Evolutionary conservation across 2,797 vertebrate species (phyloP).

Genomic region (Champsocephalus esox): DNA sequence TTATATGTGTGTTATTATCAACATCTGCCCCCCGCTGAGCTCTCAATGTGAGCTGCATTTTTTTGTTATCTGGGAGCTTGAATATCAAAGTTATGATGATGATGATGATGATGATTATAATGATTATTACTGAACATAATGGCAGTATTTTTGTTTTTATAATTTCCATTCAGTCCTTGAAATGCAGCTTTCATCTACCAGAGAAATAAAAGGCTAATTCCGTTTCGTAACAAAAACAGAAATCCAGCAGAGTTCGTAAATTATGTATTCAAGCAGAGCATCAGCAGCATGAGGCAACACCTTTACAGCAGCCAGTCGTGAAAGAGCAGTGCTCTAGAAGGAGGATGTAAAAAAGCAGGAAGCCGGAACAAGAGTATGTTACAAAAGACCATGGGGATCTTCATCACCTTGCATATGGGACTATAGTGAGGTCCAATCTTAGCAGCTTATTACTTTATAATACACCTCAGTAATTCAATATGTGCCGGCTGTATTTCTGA

Average conservation of each 20-base stretch:
- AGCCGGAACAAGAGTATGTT: slow-evolving; percentile 47
- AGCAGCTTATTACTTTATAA: slow-evolving; percentile 49
- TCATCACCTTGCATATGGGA: slow-evolving; percentile 66
- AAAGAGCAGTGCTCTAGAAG: slow-evolving; percentile 69
- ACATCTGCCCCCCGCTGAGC: slow-evolving; percentile 36
- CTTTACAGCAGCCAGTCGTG: slow-evolving; percentile 65
- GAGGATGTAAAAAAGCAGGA: slow-evolving; percentile 62
- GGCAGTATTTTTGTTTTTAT: slow-evolving; percentile 35
- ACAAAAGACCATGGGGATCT: slow-evolving; percentile 69
- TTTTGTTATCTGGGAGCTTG: slow-evolving; percentile 42
- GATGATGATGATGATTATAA: slow-evolving; percentile 28
- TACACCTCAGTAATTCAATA: slow-evolving; percentile 51
- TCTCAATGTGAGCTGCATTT: slow-evolving; percentile 32
- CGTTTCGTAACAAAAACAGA: slow-evolving; percentile 43
- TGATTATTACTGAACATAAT: slow-evolving; percentile 45
- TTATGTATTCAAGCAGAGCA: slow-evolving; percentile 69
- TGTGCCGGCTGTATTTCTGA: slow-evolving; percentile 50
- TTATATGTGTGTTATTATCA: slow-evolving; percentile 68
- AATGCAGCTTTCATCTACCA: slow-evolving; percentile 36
- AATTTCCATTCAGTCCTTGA: slow-evolving; percentile 39
- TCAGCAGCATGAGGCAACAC: slow-evolving; percentile 58
- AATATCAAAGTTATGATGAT: slow-evolving; percentile 51
- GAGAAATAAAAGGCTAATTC: slow-evolving; percentile 33
- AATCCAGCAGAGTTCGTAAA: slow-evolving; percentile 48
- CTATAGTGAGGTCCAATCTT: slow-evolving; percentile 51